phyloP scores from a whole-genome alignment of 2,888 invertebrate species.

The Mellilla xanthometata region DNA sequence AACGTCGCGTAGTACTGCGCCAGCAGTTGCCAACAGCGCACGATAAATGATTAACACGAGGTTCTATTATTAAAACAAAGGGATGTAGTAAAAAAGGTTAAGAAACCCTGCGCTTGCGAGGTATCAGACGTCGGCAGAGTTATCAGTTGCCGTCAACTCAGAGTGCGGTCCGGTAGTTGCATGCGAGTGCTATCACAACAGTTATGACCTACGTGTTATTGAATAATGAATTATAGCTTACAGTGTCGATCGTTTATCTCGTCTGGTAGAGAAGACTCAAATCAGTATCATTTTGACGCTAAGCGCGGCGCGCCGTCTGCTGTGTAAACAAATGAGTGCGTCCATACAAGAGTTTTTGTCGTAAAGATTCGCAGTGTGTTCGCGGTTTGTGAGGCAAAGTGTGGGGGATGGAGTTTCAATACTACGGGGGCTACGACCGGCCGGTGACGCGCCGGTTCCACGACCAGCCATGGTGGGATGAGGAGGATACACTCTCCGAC shows the following conservation, averaged over 20 bases:
- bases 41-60: conserved; percentile 4
- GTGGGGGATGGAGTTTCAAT: conserved; percentile 70
- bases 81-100: conserved; percentile 12
- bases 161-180: background rate
- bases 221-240: conserved; percentile 37
- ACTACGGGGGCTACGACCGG: conserved; percentile 67
- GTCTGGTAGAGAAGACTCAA: conserved; percentile 56
- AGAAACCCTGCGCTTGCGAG: conserved; percentile 10
- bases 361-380: conserved; percentile 34
- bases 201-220: conserved; percentile 49
- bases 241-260: conserved; percentile 67
- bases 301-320: conserved; percentile 57
- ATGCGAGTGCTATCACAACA: conserved; percentile 18
- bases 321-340: conserved; percentile 32
- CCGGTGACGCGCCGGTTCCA: conserved; percentile 51
- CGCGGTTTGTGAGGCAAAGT: conserved; percentile 26
- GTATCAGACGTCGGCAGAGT: conserved; percentile 6
- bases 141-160: conserved; percentile 11
- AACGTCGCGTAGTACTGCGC: background rate
- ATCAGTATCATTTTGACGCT: conserved; percentile 64
- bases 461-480: conserved; percentile 75
- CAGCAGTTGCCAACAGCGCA: background rate
- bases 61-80: conserved; percentile 15
- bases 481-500: conserved; percentile 72
- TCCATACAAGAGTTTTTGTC: conserved; percentile 34